Base-by-base conservation (phyloP, 2,888 invertebrate species). In the Arrhopalites spinosus region DNA sequence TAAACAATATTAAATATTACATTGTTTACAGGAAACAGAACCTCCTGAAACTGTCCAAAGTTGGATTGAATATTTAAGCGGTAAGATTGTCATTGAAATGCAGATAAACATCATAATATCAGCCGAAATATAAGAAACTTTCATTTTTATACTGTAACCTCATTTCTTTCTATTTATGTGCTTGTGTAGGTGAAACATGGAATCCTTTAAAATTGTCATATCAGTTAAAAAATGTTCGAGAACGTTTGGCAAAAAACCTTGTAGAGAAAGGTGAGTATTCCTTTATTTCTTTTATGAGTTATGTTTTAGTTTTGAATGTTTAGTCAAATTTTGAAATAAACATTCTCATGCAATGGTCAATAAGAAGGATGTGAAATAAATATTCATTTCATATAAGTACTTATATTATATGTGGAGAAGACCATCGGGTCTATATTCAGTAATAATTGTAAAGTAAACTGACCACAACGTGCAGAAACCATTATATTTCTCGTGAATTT, bases 231-330 rank as follows among this genome's bases (percentile, higher is more conserved):
- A 99, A 99, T 89, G 99, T 99, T 2, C 90, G 99, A 83, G 99
- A 99, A 88, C 90, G 99, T 84, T 89, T 99, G 85, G 99, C 99
- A 64, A 99, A 99, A 87, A 99, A 98, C 88, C 90, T 99, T 84
- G 98, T 98, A 50, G 99, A 99, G 86, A 99, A 99, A 87, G 98
- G 98, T n/a, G n/a, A n/a, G n/a, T n/a, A n/a, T n/a, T n/a, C n/a
- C n/a, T n/a, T n/a, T n/a, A n/a, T n/a, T n/a, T n/a, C n/a, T n/a
- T n/a, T n/a, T n/a, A n/a, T n/a, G n/a, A n/a, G n/a, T n/a, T n/a
- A n/a, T n/a, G n/a, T n/a, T n/a, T n/a, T n/a, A n/a, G n/a, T n/a
- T n/a, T n/a, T n/a, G n/a, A n/a, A n/a, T n/a, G n/a, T n/a, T n/a
- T n/a, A n/a, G n/a, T n/a, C n/a, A n/a, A n/a, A n/a, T n/a, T n/a